Evolutionary conservation across 1,140 invertebrate genomes (phyloP), one percentile per base, ranked within the genome.

Genomic region (Drosophila sulfurigaster): DNA sequence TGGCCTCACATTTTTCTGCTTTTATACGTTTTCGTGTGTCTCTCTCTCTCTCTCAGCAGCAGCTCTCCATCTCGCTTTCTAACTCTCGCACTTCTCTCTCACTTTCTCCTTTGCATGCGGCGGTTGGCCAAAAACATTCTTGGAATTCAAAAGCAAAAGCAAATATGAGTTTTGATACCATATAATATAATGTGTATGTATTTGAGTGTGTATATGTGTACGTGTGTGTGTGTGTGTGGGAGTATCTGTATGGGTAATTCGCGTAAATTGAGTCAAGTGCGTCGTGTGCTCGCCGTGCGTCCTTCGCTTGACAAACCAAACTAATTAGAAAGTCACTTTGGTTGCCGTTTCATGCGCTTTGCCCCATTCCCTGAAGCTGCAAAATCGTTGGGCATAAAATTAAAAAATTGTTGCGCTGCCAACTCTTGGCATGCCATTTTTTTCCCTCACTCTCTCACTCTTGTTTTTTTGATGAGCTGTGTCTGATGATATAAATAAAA

Each of bases 301-400:
- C 75, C 58, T 56, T 79, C 78, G 80, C 77, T 79, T 75, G 70
- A 78, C 81, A 88, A 81, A 74, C 85, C 81, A 88, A 88, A 88
- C 85, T 88, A 88, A 88, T 88, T 88, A 88, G 81, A 88, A 89
- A 88, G 85, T 88, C 85, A 83, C 78, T 89, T 89, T 89, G 76
- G 81, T 83, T 56, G 69, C 60, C 79, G 72, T 64, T 75, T 56
- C 54, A 65, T 64, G 58, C 28, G 30, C 58, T 46, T 48, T 51
- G 16, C 38, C 52, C 57, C 30, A 1, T 1, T 11, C 62, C 43
- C 32, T 46, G 68, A 70, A 82, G 68, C 79, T 77, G 76, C 77
- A 79, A 82, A 88, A 74, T 83, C 76, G 80, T 70, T 74, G 67
- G 70, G 83, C 83, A 87, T 83, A 89, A 87, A 87, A 87, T 87